Percentiles rank a stretch among this genome's conserved stretches.
phyloP scores from a whole-genome alignment of 2,113 vertebrate species.

The Oncorhynchus kisutch region DNA sequence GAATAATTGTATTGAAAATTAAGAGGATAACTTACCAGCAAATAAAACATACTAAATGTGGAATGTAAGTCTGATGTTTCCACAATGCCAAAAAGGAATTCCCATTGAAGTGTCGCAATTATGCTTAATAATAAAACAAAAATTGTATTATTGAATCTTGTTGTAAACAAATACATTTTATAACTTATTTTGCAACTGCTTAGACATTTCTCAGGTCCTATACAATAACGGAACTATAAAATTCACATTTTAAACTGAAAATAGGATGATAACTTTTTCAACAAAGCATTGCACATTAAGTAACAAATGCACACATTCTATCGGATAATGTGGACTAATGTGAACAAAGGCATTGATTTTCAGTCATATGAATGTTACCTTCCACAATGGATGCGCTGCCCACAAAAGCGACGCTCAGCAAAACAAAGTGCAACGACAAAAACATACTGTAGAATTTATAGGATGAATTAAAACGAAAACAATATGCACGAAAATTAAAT shows the following conservation, averaged over 20 bases:
- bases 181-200: not conserved
- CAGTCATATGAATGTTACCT: constrained; percentile 47
- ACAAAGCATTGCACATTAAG: not conserved
- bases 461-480: constrained; percentile 25
- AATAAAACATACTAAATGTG: not conserved
- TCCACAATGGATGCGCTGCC: constrained; percentile 47
- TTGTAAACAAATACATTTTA: not conserved
- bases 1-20: not conserved
- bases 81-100: not conserved
- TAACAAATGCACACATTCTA: not conserved
- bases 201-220: not conserved
- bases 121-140: not conserved
- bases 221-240: not conserved
- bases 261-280: too few species aligned
- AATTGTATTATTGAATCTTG: not conserved
- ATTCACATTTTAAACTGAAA: not conserved
- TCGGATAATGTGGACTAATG: not conserved
- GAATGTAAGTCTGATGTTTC: not conserved
- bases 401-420: constrained; percentile 53
- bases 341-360: not conserved
- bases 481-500: not conserved
- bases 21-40: not conserved
- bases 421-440: constrained; percentile 57
- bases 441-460: constrained; percentile 50
- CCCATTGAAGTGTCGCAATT: not conserved